These are phyloP conservation scores for Brenthis daphne DNA, from an alignment of 2,888 invertebrate species.

Conservation along the genomic window DNA sequence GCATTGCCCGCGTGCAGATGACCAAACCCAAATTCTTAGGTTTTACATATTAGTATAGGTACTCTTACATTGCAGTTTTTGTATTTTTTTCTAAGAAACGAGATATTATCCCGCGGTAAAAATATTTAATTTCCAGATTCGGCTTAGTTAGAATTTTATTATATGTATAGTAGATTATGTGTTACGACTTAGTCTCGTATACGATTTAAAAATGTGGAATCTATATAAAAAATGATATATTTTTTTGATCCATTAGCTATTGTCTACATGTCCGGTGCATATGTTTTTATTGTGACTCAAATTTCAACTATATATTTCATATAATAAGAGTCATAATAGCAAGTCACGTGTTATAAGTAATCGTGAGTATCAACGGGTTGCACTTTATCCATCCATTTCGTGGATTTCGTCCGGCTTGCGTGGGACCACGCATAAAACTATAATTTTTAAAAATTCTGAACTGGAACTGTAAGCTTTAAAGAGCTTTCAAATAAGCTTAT, in stretches of 20 bases:
- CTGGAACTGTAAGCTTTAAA: conserved; percentile 1
- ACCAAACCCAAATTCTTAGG: no score
- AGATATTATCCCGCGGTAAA: no score
- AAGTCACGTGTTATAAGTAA: conserved; percentile 5
- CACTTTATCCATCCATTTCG: conserved; percentile 45
- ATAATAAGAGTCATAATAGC: not conserved
- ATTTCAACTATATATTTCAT: not conserved
- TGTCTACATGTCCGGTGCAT: conserved; percentile 14
- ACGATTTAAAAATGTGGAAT: conserved; percentile 15
- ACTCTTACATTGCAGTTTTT: no score
- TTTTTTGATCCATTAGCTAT: conserved; percentile 21
- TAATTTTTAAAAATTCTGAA: conserved; percentile 3
- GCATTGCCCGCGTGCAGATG: no score
- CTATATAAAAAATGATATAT: conserved; percentile 41
- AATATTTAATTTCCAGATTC: no score
- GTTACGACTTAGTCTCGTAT: no score
- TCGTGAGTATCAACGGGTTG: conserved; percentile 22
- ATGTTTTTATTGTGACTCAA: not conserved
- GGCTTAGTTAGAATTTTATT: no score
- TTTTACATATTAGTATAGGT: no score
- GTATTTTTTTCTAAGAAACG: no score
- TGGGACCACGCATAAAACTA: conserved; percentile 27
- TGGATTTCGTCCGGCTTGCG: conserved; percentile 39
- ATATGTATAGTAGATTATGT: no score
- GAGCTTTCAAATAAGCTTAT: not conserved